These are phyloP conservation scores for Gephyroberyx darwinii DNA, from an alignment of 2,797 vertebrate genomes.

Conservation along the genomic window DNA sequence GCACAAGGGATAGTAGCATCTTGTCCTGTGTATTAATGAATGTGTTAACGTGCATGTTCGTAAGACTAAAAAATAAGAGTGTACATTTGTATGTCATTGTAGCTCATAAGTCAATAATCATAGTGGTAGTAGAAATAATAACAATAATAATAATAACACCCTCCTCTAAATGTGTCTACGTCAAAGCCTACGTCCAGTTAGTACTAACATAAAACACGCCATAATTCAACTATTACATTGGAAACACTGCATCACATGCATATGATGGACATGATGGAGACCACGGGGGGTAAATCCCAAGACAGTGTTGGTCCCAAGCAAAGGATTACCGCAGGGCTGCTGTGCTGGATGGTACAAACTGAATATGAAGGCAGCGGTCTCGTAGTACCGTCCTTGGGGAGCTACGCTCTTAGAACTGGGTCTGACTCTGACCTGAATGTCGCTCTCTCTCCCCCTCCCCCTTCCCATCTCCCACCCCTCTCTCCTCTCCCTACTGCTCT, in stretches of 20 bases:
- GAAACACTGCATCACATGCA: constrained; percentile 37
- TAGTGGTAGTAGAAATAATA: too few species aligned
- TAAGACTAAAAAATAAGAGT: neutral
- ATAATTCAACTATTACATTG: constrained; percentile 5
- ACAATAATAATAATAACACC: neutral
- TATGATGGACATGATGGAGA: constrained; percentile 13
- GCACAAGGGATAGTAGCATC: too few species aligned
- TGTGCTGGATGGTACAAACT: constrained; percentile 62
- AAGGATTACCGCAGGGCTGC: constrained; percentile 51
- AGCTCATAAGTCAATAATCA: constrained; percentile 5
- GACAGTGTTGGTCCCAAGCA: constrained; percentile 30
- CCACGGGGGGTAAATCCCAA: constrained; percentile 2
- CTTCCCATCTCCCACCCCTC: constrained; percentile 12
- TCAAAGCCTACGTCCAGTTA: constrained; percentile 15
- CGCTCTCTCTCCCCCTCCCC: constrained; percentile 48
- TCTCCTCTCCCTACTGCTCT: neutral
- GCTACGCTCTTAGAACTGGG: constrained; percentile 73
- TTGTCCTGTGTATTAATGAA: neutral
- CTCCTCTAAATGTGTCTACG: neutral
- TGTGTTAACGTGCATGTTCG: neutral
- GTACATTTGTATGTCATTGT: neutral
- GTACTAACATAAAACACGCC: constrained; percentile 17
- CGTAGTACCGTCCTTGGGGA: constrained; percentile 73
- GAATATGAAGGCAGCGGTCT: constrained; percentile 75
- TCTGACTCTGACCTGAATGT: constrained; percentile 81